Base-by-base conservation (phyloP, 2,113 vertebrate genomes). In the Chunga burmeisteri region DNA sequence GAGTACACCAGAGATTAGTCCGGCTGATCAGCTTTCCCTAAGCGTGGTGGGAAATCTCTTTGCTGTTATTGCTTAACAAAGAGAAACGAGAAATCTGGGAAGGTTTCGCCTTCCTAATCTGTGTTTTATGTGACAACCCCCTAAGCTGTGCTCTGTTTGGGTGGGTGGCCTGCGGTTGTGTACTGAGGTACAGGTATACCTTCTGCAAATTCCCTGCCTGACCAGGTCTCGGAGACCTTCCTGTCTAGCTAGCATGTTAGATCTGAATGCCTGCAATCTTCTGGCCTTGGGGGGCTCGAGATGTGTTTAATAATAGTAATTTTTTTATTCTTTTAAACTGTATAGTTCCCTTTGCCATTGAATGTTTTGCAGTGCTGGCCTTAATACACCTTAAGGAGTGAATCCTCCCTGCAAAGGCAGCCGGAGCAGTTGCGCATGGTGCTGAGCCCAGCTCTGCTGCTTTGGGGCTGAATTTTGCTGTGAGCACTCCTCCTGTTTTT, bases 361-460 rank as follows among this genome's bases (percentile, higher is more conserved):
- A 38, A 16, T 9, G 21, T 40, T 55, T 42, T 9, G 7, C 30
- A 27, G 4, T 8, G 34, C 30, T 56, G 1, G 9, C 6, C 1
- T 65, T 46, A 25, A 9, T 47, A 7, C 49, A 2, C 10, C 8
- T 6, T 10, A 1, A 50, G 62, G 40, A 49, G 16, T 7, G 55
- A 50, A 56, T 52, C 62, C 50, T 68, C 36, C 72, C 47, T 32
- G 38, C 34, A 7, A 13, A 25, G 50, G 62, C 52, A 42, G 36
- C 23, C 34, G 1, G 1, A 15, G 22, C 36, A 5, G 32, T 13
- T 13, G 6, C 1, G 3, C 16, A 2, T 2, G 13, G 20, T 16
- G 53, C 29, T 11, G 22, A 25, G 16, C 10, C 58, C 58, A 21
- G 38, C 38, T 2, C 22, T 32, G 67, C 40, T 75, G 56, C 61